Conservation (phyloP, 2,113 vertebrate species). For the Rhabdornis inornatus region DNA sequence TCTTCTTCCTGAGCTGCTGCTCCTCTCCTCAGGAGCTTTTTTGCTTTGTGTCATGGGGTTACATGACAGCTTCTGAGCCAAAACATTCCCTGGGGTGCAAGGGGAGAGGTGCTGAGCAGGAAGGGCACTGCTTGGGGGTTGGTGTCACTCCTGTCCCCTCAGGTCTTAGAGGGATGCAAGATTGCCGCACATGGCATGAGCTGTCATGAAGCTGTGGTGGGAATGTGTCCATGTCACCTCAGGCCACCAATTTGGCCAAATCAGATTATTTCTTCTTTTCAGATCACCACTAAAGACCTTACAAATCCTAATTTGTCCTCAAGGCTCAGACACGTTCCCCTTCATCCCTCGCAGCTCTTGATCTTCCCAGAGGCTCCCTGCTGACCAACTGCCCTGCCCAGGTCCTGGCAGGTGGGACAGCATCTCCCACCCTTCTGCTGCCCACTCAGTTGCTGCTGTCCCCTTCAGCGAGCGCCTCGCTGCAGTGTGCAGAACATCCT, state of each 20-base stretch:
- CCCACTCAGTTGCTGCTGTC: neutral
- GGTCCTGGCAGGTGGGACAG: neutral
- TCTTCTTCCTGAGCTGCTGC: neutral
- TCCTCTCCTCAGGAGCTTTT: neutral
- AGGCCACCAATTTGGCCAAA: neutral
- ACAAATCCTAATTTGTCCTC: neutral
- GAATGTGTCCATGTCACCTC: neutral
- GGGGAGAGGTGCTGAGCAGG: neutral
- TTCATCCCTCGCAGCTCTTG: accelerated
- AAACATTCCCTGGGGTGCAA: accelerated
- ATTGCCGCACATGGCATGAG: neutral
- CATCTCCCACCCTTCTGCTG: neutral
- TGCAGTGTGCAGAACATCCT: neutral
- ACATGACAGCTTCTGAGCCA: neutral
- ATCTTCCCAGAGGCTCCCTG: neutral
- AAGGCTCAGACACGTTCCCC: neutral
- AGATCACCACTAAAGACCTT: neutral
- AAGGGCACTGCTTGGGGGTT: neutral
- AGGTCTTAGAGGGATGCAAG: accelerated
- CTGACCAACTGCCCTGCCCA: neutral
- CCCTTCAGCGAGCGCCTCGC: neutral
- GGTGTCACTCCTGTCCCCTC: neutral
- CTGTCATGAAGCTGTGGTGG: neutral
- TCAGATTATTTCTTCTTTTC: neutral
- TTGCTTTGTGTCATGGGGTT: neutral